These are phyloP conservation scores for Myiotriccus ornatus DNA, from an alignment of 2,797 vertebrate species.

Conservation along the genomic window DNA sequence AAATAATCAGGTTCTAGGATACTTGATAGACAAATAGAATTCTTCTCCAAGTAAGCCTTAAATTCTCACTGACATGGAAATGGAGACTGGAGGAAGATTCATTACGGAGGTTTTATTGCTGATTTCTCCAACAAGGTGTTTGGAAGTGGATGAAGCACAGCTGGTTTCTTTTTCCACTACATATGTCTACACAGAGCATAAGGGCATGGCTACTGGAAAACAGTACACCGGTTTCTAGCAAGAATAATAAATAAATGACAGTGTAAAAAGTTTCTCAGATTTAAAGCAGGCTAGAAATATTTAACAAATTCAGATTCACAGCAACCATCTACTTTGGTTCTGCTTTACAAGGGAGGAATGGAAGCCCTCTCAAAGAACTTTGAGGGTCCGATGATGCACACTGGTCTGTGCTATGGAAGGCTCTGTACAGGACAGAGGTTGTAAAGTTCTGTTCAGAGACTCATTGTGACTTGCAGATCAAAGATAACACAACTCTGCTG, in stretches of 20 bases:
- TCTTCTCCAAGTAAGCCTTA: constrained; percentile 22
- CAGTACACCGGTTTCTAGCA: neutral
- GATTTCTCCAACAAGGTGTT: constrained; percentile 3
- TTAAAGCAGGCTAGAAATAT: neutral
- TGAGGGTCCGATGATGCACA: neutral
- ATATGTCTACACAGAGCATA: neutral
- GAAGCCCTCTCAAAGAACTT: neutral
- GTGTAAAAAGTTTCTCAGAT: neutral
- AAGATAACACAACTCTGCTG: neutral
- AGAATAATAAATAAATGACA: constrained; percentile 2
- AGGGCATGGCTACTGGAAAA: neutral
- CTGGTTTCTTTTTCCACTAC: neutral
- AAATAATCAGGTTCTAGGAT: constrained; percentile 56
- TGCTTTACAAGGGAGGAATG: neutral
- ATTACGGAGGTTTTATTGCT: neutral
- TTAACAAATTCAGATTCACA: neutral
- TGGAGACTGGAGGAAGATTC: neutral
- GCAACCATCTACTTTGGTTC: neutral
- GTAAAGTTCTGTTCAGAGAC: neutral
- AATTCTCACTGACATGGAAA: neutral
- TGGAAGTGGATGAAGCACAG: neutral
- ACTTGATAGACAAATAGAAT: constrained; percentile 1
- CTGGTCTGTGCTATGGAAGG: neutral
- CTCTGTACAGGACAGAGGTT: neutral
- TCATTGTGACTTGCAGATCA: neutral